Evolutionary conservation across 2,113 vertebrate species (phyloP), one percentile per base, ranked within the genome.

Genomic region (Opisthocomus hoazin): DNA sequence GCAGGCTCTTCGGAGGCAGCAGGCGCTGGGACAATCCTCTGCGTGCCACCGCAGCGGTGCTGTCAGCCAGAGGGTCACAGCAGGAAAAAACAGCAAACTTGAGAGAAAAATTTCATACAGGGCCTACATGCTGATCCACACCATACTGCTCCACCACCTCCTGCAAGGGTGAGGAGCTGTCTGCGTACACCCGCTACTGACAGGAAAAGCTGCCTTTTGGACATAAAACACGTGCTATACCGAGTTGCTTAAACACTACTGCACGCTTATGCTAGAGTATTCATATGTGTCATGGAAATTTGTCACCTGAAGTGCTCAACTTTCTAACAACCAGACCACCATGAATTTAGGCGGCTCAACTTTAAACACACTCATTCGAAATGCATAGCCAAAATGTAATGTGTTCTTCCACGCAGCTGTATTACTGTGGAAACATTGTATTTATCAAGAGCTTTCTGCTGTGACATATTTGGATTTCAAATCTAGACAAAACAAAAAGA

Each of bases 121-220:
- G 16, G 17, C 39, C 51, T n/a, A 13, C 11, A 3, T 2, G 12
- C 64, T 53, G 29, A 19, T 27, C 58, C 16, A 1, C 48, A 66
- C n/a, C 36, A 8, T 4, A 5, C 60, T 19, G 65, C 46, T 20
- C 30, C n/a, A 9, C 15, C 15, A 2, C 5, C n/a, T 32, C 61
- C 78, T 11, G 21, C 45, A 18, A 2, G 0, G 17, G 20, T 2
- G 14, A 43, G 56, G 23, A 57, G 30, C 56, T 3, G 26, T 30
- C n/a, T 53, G 60, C 5, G 1, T 5, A 1, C 4, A 12, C 27
- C 15, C 0, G 1, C 5, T 29, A 12, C 48, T 2, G 12, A 10
- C 4, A 23, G 0, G 3, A 58, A 57, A 43, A 69, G 30, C 41
- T 27, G 61, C 34, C 61, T n/a, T 43, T 56, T 5, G 34, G 57